A percentile compares a stretch with the other conserved stretches of the same genome.
Evolutionary conservation across 2,888 invertebrate species (phyloP).

Genomic region (Scaptomyza polygonia): DNA sequence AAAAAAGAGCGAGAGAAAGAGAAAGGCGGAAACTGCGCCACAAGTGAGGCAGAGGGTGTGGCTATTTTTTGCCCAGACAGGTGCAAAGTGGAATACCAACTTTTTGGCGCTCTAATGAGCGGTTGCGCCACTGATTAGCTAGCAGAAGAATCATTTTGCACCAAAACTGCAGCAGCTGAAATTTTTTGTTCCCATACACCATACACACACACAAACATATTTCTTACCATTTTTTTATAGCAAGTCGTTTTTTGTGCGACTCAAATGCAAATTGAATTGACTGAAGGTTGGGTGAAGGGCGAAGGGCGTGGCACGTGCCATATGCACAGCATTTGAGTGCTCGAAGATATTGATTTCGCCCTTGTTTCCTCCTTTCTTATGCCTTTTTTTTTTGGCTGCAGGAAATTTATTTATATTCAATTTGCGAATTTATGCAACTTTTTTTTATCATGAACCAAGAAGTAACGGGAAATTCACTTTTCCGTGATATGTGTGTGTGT

Average conservation of each 20-base stretch:
- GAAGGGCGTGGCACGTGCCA: slow-evolving; percentile 53
- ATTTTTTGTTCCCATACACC: neutral
- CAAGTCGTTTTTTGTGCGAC: slow-evolving; percentile 16
- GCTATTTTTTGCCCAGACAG: slow-evolving; percentile 16
- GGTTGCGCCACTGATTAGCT: slow-evolving; percentile 41
- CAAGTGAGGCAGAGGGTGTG: neutral
- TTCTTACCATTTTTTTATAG: slow-evolving; percentile 42
- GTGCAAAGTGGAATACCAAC: slow-evolving; percentile 35
- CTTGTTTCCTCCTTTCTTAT: slow-evolving; percentile 15
- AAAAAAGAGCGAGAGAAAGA: neutral
- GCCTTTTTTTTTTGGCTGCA: slow-evolving; percentile 43
- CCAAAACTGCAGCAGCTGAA: slow-evolving; percentile 1
- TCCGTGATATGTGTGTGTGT: slow-evolving; percentile 30
- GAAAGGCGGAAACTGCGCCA: neutral
- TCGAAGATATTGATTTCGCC: slow-evolving; percentile 40
- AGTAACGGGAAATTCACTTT: slow-evolving; percentile 53
- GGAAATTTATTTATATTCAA: slow-evolving; percentile 81
- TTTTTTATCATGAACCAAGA: slow-evolving; percentile 19
- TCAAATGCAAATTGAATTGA: slow-evolving; percentile 68
- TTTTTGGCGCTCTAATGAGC: slow-evolving; percentile 53
- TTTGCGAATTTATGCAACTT: slow-evolving; percentile 68
- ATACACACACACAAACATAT: slow-evolving; percentile 23
- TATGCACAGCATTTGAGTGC: slow-evolving; percentile 35
- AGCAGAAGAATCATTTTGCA: neutral
- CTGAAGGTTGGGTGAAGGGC: slow-evolving; percentile 28